phyloP scores from a whole-genome alignment of 2,888 invertebrate species.

The Eupithecia subumbrata region DNA sequence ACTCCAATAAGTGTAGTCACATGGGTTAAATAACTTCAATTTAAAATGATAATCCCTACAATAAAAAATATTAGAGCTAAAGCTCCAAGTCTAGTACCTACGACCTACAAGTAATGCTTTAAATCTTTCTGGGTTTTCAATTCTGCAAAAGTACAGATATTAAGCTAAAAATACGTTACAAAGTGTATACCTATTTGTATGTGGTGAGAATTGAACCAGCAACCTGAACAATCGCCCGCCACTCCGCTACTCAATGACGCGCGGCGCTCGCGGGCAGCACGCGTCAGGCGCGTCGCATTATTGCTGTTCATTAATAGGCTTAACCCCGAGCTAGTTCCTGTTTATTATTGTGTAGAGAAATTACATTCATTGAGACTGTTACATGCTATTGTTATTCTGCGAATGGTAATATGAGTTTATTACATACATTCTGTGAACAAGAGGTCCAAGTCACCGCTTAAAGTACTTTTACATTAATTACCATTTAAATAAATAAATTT shows the following conservation, averaged over 20 bases:
- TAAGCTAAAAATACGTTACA: background rate
- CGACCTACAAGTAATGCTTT: background rate
- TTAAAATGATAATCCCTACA: no score
- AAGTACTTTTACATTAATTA: background rate
- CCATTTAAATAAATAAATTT: no score
- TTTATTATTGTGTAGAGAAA: slow-evolving; percentile 8
- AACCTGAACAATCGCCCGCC: slow-evolving; percentile 22
- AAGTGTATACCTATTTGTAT: background rate
- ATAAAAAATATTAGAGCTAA: no score
- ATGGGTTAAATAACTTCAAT: no score
- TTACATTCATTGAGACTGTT: slow-evolving; percentile 1
- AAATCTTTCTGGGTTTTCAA: background rate
- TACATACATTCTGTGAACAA: background rate
- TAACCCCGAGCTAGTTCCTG: slow-evolving; percentile 10
- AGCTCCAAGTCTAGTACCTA: no score
- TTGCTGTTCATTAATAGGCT: slow-evolving; percentile 26
- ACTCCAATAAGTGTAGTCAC: no score
- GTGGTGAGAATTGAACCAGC: background rate
- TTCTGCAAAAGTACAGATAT: background rate
- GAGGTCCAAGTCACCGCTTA: background rate
- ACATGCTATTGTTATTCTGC: background rate
- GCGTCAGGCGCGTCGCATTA: slow-evolving; percentile 24
- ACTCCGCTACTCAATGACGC: slow-evolving; percentile 37
- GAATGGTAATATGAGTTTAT: background rate
- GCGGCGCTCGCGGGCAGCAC: slow-evolving; percentile 33